Base-by-base conservation (phyloP, 2,888 invertebrate genomes). In the Leptinotarsa rubiginosa region DNA sequence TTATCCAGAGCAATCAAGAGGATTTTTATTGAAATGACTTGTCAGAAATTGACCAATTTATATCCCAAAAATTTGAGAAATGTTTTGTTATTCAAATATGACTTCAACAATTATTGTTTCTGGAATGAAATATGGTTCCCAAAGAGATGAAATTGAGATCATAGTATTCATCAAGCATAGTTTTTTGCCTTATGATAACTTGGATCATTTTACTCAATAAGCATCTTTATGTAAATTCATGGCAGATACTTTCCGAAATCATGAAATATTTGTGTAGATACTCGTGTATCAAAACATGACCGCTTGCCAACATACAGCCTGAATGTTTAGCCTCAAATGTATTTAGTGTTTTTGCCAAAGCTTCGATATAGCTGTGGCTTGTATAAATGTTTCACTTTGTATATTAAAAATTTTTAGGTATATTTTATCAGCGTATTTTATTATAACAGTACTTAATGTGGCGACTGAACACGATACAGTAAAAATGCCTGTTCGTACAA, bases 311-410 rank as follows among this genome's bases (percentile, higher is more conserved):
- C 68, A 16, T 64, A 22, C 65, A 67, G 71, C 56, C 41, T 74
- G n/a, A 72, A 69, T 79, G 76, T 80, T 72, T 77, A 79, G 79
- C 70, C 77, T 79, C 78, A 52, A 76, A 77, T 74, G 75, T 80
- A 78, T 65, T 71, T 3, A 70, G 70, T 78, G 70, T 77, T 70
- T 81, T 80, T 73, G 71, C 72, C 69, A 73, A 76, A 70, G 69
- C 75, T 76, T 75, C 65, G 13, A 67, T 52, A 59, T 66, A 72
- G 76, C 69, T 70, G 62, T 54, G 73, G 64, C 20, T 54, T 73
- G 72, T 75, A 79, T 81, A 79, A 81, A 81, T 79, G 79, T 81
- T 79, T 77, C 65, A 78, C 69, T 79, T 76, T 80, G 79, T 80
- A 80, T 77, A 79, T 79, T 56, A 74, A 77, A 74, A 70, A 68